A percentile compares a stretch with the other conserved stretches of the same genome.
phyloP scores from a whole-genome alignment of 2,113 vertebrate species.

The Indicator maculatus region DNA sequence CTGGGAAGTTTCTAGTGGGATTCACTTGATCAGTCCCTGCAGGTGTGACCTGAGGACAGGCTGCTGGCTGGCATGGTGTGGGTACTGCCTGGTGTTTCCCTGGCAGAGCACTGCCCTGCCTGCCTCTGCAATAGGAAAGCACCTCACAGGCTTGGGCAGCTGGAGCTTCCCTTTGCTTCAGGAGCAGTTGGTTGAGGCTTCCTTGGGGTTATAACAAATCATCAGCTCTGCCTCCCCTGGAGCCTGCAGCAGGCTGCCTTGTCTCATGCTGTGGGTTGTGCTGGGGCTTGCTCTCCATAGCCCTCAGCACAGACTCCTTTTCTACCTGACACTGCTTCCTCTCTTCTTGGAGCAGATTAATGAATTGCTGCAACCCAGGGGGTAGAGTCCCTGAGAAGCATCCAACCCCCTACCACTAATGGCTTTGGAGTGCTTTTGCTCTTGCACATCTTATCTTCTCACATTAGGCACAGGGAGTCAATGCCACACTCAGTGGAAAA shows the following conservation, averaged over 20 bases:
- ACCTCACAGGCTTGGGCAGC: fast-evolving
- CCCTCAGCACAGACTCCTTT: not conserved
- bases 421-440: not conserved
- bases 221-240: not conserved
- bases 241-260: not conserved
- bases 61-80: fast-evolving
- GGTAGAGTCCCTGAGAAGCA: not conserved
- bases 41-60: fast-evolving
- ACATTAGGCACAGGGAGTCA: not conserved
- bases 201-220: not conserved
- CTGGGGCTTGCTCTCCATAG: not conserved
- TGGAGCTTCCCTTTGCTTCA: fast-evolving
- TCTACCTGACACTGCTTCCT: not conserved
- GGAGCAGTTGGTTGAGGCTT: not conserved
- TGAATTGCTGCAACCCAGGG: not conserved
- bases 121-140: fast-evolving
- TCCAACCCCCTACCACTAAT: not conserved
- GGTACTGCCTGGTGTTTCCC: not conserved
- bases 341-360: not conserved
- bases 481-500: not conserved
- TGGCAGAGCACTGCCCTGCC: not conserved
- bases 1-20: not conserved
- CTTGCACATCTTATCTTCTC: not conserved
- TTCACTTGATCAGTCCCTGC: not conserved
- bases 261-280: not conserved